Evolutionary conservation across 2,888 invertebrate genomes (phyloP).

Genomic region (Mesorhabditis sp.): DNA sequence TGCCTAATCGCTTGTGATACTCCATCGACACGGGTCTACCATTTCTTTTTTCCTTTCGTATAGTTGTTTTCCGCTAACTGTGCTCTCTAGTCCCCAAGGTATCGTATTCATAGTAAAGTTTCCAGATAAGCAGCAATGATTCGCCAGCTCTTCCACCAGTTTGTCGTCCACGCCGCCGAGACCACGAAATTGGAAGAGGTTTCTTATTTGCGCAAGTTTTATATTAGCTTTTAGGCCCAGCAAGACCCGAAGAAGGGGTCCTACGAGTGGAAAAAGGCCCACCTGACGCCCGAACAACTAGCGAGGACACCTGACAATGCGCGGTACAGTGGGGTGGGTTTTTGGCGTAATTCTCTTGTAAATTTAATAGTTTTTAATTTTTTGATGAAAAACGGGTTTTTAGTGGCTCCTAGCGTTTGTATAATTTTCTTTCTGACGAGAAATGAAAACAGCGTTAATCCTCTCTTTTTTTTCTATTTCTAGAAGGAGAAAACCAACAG

Average conservation of each 20-base stretch:
- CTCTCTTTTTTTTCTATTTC: too few species aligned
- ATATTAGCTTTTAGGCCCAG: background rate
- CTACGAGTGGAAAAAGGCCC: constrained; percentile 34
- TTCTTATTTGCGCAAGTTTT: background rate
- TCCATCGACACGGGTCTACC: background rate
- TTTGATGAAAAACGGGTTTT: too few species aligned
- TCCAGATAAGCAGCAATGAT: background rate
- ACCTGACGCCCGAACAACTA: constrained; percentile 30
- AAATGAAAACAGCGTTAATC: too few species aligned
- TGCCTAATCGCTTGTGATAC: too few species aligned
- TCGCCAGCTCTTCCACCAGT: background rate
- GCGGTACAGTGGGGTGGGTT: constrained; percentile 34
- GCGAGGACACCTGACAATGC: constrained; percentile 32
- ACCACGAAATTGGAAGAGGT: background rate
- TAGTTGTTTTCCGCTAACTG: background rate
- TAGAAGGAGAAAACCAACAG: too few species aligned
- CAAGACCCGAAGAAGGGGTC: constrained; percentile 26
- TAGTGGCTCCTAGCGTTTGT: too few species aligned
- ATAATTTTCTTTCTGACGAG: too few species aligned
- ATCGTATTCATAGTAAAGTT: background rate
- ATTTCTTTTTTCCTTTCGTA: background rate
- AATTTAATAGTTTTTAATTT: background rate
- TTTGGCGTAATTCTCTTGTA: background rate
- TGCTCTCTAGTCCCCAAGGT: background rate
- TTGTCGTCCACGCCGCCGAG: background rate